These are phyloP conservation scores for Solen grandis DNA, from an alignment of 1,140 invertebrate genomes.

Conservation along the genomic window DNA sequence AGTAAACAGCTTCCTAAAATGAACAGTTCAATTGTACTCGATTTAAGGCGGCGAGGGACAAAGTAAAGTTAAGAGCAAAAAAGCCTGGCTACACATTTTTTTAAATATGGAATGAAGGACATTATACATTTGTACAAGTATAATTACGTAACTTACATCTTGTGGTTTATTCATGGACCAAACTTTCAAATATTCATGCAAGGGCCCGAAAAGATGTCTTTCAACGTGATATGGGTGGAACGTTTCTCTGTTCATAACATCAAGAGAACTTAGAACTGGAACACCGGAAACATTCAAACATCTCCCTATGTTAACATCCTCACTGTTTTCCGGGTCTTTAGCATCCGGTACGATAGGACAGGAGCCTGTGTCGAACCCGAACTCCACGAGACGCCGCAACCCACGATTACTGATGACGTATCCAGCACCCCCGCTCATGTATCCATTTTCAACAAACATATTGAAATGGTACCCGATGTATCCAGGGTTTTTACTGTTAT, in stretches of 20 bases:
- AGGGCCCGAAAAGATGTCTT: conserved; percentile 9
- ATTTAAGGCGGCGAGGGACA: too few species aligned
- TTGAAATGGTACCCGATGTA: conserved; percentile 75
- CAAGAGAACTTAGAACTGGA: conserved; percentile 91
- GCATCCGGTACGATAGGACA: conserved; percentile 85
- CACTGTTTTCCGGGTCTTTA: conserved; percentile 80
- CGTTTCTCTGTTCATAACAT: conserved; percentile 89
- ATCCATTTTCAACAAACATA: conserved; percentile 60
- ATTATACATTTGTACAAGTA: too few species aligned
- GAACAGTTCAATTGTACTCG: too few species aligned
- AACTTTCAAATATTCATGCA: conserved; percentile 5
- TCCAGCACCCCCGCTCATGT: conserved; percentile 81
- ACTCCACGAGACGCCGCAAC: conserved; percentile 49
- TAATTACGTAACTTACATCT: conserved; percentile 9
- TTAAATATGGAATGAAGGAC: too few species aligned
- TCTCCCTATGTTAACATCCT: conserved; percentile 96
- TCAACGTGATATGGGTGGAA: conserved; percentile 82
- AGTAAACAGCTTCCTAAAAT: too few species aligned
- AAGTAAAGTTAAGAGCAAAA: too few species aligned
- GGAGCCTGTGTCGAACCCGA: conserved; percentile 83
- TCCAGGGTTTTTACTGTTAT: conserved; percentile 58
- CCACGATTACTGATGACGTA: conserved; percentile 89
- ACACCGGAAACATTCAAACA: conserved; percentile 93
- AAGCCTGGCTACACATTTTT: too few species aligned
- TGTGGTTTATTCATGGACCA: conserved; percentile 12